A percentile compares a stretch with the other conserved stretches of the same genome.
Evolutionary conservation across 23 tunicate genomes (phyloP).

Genomic region (Ciona savignyi): DNA sequence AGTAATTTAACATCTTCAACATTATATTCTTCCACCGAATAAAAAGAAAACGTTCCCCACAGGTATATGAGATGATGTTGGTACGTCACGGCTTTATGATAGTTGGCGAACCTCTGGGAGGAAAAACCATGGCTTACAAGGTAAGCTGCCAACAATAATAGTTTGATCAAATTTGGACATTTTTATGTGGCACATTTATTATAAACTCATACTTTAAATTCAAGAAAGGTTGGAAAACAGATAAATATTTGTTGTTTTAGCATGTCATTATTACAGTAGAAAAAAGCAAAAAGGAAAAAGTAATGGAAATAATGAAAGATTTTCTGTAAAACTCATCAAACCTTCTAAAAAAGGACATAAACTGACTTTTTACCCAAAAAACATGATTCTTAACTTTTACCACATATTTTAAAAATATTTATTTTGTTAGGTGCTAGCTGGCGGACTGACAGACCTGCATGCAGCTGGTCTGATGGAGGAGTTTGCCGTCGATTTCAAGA

Average conservation of each 20-base stretch:
- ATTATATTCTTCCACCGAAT: no score
- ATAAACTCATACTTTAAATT: not conserved
- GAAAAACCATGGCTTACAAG: constrained; percentile 79
- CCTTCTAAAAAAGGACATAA: no score
- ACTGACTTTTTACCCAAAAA: no score
- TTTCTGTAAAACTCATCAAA: no score
- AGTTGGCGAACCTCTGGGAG: constrained; percentile 96
- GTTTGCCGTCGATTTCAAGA: constrained; percentile 72
- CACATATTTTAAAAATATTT: not conserved
- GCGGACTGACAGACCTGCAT: constrained; percentile 68
- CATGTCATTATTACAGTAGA: no score
- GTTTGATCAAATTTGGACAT: not conserved
- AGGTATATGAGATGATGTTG: constrained; percentile 97
- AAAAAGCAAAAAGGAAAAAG: no score
- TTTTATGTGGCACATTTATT: not conserved
- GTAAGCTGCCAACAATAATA: constrained; percentile 12
- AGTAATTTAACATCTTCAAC: no score
- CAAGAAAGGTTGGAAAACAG: no score
- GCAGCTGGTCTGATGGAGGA: constrained; percentile 73
- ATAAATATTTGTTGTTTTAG: no score
- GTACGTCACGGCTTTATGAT: constrained; percentile 99
- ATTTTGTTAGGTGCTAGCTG: constrained; percentile 52
- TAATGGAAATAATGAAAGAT: no score
- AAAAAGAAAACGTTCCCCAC: no score
- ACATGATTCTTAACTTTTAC: no score